Conservation (phyloP, 2,888 invertebrate genomes). For the Caenorhabditis virilis region DNA sequence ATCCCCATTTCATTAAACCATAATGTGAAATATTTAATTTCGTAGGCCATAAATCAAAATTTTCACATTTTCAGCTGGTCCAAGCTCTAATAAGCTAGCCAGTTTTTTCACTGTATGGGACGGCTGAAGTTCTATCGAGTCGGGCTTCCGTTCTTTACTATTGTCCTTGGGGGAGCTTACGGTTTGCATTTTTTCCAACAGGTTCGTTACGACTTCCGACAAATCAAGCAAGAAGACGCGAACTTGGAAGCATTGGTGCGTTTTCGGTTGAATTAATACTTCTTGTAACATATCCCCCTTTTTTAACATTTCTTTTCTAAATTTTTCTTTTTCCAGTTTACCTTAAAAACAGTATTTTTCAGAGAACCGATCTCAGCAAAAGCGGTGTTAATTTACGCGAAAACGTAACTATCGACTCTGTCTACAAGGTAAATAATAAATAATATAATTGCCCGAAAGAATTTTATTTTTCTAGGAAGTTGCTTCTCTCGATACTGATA, state of each 20-base stretch:
- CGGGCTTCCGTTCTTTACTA: slow-evolving; percentile 62
- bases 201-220: slow-evolving; percentile 61
- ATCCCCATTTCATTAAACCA: too few species aligned
- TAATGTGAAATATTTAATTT: too few species aligned
- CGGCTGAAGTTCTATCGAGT: slow-evolving; percentile 51
- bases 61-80: too few species aligned
- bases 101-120: slow-evolving; percentile 31
- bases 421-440: too few species aligned
- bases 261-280: slow-evolving; percentile 2
- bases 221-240: slow-evolving; percentile 51
- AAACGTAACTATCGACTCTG: slow-evolving; percentile 55
- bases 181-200: slow-evolving; percentile 64
- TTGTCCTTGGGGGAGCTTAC: slow-evolving; percentile 61
- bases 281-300: neutral
- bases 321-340: neutral
- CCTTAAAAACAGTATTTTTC: slow-evolving; percentile 3
- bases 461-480: too few species aligned
- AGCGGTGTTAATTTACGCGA: slow-evolving; percentile 53
- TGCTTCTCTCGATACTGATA: slow-evolving; percentile 58
- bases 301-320: neutral
- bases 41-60: too few species aligned
- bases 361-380: slow-evolving; percentile 47
- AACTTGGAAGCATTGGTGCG: slow-evolving; percentile 53
- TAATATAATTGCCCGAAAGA: too few species aligned
- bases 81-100: neutral